Base-by-base conservation (phyloP, 2,888 invertebrate genomes). In the Scelioninae gen. 2 region DNA sequence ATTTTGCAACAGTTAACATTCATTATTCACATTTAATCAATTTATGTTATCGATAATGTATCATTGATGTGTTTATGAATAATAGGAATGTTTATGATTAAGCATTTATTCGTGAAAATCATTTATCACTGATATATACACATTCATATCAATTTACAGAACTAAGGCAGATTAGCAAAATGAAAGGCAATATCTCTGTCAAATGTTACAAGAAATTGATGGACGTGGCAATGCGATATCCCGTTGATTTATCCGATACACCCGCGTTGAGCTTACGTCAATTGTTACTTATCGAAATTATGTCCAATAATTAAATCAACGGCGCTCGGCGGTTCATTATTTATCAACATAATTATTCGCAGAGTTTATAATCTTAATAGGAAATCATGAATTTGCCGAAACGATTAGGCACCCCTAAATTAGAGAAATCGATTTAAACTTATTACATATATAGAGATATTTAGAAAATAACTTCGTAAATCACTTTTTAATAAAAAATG, bases 161-260 rank as follows among this genome's bases (percentile, higher is more conserved):
- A 41, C n/a, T 31, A 19, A 43, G 39, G 50, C 11, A 37, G 41
- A 61, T 50, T 50, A 37, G 13, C n/a, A 22, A 52, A 19, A 43
- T 63, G 48, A 48, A 22, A 16, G 33, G 19, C 31, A 22, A 63
- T 63, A 41, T 41, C 31, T 22, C 33, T 35, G 39, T 52, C 52
- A 52, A 52, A 63, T 43, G 52, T 63, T 63, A 63, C 43, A 63
- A 63, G 52, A 52, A 52, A 31, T 50, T 52, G 63, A 63, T 63
- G 52, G 52, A 52, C 63, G 35, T 16, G 2, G 28, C 37, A 16
- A 25, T 22, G 15, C 28, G 43, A 63, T 63, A 52, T 16, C 4
- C 2, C 37, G 63, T 33, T 63, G 22, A 52, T 63, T 33, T 33
- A 43, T 43, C 11, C 18, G 37, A 31, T 61, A 7, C 41, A 19